phyloP scores from a whole-genome alignment of 2,888 invertebrate species.

The Leptinotarsa juncta region DNA sequence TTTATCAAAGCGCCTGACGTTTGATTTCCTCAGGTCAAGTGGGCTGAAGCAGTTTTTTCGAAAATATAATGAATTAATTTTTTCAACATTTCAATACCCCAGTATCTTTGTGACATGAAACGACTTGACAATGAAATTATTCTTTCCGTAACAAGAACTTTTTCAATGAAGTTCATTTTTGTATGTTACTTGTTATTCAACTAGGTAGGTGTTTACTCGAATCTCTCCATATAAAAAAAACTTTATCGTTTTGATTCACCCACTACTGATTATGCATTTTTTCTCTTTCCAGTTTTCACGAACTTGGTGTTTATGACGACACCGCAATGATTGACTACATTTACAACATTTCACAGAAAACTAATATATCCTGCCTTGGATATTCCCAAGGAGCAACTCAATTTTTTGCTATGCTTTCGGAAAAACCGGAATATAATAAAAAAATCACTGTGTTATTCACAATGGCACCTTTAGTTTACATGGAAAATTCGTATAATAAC shows the following conservation, averaged over 20 bases:
- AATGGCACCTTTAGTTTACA: constrained; percentile 55
- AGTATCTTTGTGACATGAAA: not conserved
- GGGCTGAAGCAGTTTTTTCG: too few species aligned
- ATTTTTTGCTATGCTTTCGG: constrained; percentile 75
- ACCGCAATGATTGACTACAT: constrained; percentile 83
- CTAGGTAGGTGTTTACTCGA: too few species aligned
- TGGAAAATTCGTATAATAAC: constrained; percentile 54
- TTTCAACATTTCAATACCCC: too few species aligned
- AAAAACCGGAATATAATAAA: constrained; percentile 72
- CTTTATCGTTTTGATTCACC: too few species aligned
- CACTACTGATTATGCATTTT: not conserved
- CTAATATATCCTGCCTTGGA: constrained; percentile 79
- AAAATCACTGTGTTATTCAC: constrained; percentile 58
- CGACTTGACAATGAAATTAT: too few species aligned
- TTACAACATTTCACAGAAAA: constrained; percentile 68
- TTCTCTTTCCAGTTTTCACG: constrained; percentile 75
- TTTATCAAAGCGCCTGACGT: too few species aligned
- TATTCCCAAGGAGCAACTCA: constrained; percentile 81
- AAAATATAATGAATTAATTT: too few species aligned
- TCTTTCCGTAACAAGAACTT: too few species aligned
- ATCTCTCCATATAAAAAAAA: too few species aligned
- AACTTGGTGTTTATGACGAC: constrained; percentile 81
- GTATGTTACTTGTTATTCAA: too few species aligned
- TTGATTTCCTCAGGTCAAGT: too few species aligned
- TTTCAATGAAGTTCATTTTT: too few species aligned